Evolutionary conservation across 2,797 vertebrate genomes (phyloP), one percentile per base, ranked within the genome.

Genomic region (Corythornis leucogaster): DNA sequence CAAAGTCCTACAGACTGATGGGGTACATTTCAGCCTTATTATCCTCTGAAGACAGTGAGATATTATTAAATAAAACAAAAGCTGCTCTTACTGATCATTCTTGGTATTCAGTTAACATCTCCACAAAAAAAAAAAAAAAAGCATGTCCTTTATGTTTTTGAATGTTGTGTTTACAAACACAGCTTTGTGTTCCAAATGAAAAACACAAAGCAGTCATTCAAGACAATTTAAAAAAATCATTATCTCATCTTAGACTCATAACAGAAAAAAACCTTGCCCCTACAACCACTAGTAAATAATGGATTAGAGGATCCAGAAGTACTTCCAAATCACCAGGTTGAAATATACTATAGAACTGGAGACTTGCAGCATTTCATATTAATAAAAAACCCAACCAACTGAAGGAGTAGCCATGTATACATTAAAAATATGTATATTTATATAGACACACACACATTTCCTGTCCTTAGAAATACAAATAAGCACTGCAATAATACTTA

Each of bases 151-250:
- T 98, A 97, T 98, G 97, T 97, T 97, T 97, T 94, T 96, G 94
- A 98, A 97, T 97, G 97, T 98, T 94, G 94, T 97, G 76, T 97
- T 99, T 98, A 98, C 97, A 99, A 98, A 97, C 96, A 95, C 90
- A 93, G 97, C 98, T 98, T 98, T 99, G 98, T 99, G 97, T 96
- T 92, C 96, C 69, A 96, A 95, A 94, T 90, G 62, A 88, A 95
- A 96, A 96, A 96, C 95, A 98, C 98, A 99, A 98, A 97, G 98
- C 97, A 95, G 94, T 97, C 97, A 98, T 98, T 99, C 98, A 99
- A 96, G 93, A 97, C 94, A 97, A 97, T 40, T 19, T 30, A 14
- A 55, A 55, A 92, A 95, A 96, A 98, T 96, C 96, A 97, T 98
- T 99, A 98, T 97, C 97, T 98, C 98, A 98, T 98, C 97, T 96